A percentile compares a stretch with the other conserved stretches of the same genome.
Conservation (phyloP, 2,797 vertebrate species). For the Amphiprion clarkii region DNA sequence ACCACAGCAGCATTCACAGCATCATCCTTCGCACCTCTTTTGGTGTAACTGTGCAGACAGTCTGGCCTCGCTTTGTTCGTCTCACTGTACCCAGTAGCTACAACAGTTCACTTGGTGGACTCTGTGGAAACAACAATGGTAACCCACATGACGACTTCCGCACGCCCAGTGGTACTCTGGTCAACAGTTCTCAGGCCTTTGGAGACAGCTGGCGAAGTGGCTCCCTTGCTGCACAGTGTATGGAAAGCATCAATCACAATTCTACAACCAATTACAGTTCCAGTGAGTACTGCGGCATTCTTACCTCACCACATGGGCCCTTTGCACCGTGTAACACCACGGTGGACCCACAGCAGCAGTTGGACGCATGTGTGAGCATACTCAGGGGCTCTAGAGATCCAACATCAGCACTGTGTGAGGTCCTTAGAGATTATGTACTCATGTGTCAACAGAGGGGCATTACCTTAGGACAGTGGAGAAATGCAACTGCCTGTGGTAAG, state of each 20-base stretch:
- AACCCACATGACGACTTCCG: slow-evolving; percentile 68
- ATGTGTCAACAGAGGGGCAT: slow-evolving; percentile 76
- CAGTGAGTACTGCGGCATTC: slow-evolving; percentile 63
- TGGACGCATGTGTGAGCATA: slow-evolving; percentile 54
- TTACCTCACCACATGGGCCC: slow-evolving; percentile 58
- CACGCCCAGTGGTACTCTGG: slow-evolving; percentile 47
- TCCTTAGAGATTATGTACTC: slow-evolving; percentile 69
- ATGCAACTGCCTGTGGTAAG: slow-evolving; percentile 75
- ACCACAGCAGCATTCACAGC: slow-evolving; percentile 68
- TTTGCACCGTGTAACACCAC: slow-evolving; percentile 70
- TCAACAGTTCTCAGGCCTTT: slow-evolving; percentile 58
- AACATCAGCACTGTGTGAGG: slow-evolving; percentile 59
- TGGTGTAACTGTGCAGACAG: slow-evolving; percentile 74
- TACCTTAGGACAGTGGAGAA: slow-evolving; percentile 72
- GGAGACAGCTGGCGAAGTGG: slow-evolving; percentile 73
- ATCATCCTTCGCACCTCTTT: slow-evolving; percentile 72
- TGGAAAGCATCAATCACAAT: slow-evolving; percentile 3
- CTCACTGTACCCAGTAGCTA: slow-evolving; percentile 73
- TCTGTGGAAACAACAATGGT: slow-evolving; percentile 79
- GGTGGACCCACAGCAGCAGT: slow-evolving; percentile 43
- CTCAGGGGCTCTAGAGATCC: slow-evolving; percentile 50
- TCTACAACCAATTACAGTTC: slow-evolving; percentile 31
- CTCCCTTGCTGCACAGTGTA: slow-evolving; percentile 58
- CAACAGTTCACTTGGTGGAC: slow-evolving; percentile 67
- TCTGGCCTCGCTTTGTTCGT: slow-evolving; percentile 72